Evolutionary conservation across 2,888 invertebrate genomes (phyloP).

Genomic region (Notocelia uddmanniana): DNA sequence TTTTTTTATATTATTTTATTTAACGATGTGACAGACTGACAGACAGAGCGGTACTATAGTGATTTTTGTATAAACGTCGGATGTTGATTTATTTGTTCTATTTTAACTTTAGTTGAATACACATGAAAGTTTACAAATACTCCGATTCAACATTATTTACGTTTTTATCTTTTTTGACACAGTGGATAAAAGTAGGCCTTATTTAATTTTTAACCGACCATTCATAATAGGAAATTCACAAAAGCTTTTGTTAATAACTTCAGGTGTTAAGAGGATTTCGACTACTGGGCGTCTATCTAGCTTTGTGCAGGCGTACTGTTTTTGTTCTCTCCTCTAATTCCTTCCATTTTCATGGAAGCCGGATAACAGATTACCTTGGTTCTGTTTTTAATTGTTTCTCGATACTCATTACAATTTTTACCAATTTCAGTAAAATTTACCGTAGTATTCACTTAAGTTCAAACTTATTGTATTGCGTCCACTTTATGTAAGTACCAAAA

Average conservation of each 20-base stretch:
- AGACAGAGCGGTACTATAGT: no score
- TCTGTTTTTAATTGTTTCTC: background rate
- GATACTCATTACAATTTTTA: background rate
- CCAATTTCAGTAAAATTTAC: background rate
- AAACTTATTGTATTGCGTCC: no score
- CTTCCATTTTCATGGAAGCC: slow-evolving; percentile 1
- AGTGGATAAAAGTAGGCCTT: background rate
- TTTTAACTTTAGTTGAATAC: no score
- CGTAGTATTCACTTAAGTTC: no score
- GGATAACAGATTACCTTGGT: background rate
- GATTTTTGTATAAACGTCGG: no score
- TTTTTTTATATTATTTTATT: no score
- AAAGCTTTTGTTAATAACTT: background rate
- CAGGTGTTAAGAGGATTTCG: slow-evolving; percentile 14
- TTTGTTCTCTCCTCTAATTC: slow-evolving; percentile 10
- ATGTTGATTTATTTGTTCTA: no score
- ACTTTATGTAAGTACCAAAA: no score
- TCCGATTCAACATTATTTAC: no score
- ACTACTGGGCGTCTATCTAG: slow-evolving; percentile 2
- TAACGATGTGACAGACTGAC: no score
- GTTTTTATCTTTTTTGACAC: background rate
- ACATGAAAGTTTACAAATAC: no score
- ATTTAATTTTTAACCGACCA: background rate
- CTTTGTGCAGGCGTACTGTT: slow-evolving; percentile 8
- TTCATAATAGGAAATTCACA: background rate